phyloP scores from a whole-genome alignment of 2,113 vertebrate genomes.

The Amblyopsis rosae region DNA sequence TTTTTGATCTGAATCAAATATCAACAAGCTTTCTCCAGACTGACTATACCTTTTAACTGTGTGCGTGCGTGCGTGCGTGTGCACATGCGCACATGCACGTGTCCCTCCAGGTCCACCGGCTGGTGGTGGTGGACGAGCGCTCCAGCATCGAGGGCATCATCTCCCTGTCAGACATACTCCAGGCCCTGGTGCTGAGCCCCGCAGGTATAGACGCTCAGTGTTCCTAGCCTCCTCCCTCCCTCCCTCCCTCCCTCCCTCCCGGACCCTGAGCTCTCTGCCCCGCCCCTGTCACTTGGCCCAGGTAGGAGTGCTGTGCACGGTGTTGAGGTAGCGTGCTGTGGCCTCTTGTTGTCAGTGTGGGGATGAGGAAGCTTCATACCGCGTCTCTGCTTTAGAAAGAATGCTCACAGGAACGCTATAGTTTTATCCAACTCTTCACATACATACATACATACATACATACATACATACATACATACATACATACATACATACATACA shows the following conservation, averaged over 20 bases:
- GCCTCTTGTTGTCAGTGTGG: not conserved
- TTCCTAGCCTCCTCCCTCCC: slow-evolving; percentile 54
- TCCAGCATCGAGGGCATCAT: slow-evolving; percentile 95
- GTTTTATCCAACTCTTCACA: too few species aligned
- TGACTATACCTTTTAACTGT: not conserved
- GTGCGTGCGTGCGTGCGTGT: not conserved
- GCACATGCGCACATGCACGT: not conserved
- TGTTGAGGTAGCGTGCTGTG: slow-evolving; percentile 3
- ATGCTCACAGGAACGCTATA: too few species aligned
- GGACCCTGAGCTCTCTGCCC: slow-evolving; percentile 56
- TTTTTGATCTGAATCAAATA: too few species aligned
- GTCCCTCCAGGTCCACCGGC: slow-evolving; percentile 87
- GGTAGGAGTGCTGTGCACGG: slow-evolving; percentile 58
- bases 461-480: too few species aligned
- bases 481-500: too few species aligned
- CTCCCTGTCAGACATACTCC: slow-evolving; percentile 97
- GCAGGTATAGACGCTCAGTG: slow-evolving; percentile 86
- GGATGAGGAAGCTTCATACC: too few species aligned
- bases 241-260: slow-evolving; percentile 40
- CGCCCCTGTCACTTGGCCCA: slow-evolving; percentile 51
- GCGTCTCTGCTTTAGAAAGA: too few species aligned
- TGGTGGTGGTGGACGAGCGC: slow-evolving; percentile 93
- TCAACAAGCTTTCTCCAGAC: too few species aligned
- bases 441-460: too few species aligned
- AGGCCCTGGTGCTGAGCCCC: slow-evolving; percentile 93